Percentiles rank a stretch among this genome's conserved stretches.
These are phyloP conservation scores for Micromys minutus DNA, from an alignment of 2,113 vertebrate species.

Conservation along the genomic window DNA sequence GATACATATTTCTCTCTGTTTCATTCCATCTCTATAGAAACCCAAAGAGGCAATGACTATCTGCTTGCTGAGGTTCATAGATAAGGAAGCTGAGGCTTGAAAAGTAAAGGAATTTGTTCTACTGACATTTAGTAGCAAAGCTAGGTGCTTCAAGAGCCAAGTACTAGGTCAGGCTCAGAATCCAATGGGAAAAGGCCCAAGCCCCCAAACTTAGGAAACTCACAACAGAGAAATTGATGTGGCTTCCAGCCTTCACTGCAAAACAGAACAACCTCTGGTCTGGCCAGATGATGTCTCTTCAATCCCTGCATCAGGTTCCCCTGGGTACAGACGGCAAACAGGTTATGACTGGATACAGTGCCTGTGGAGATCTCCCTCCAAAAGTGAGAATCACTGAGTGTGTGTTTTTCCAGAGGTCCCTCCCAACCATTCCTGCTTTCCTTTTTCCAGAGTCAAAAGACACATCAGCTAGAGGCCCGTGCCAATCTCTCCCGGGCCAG, in stretches of 20 bases:
- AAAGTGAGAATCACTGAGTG: not conserved
- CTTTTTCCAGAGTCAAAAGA: constrained; percentile 53
- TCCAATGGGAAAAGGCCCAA: not conserved
- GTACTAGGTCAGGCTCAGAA: not conserved
- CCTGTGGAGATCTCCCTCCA: not conserved
- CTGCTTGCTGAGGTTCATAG: not conserved
- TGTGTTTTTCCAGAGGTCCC: not conserved
- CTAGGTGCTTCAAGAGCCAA: not conserved
- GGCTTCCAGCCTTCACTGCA: no score
- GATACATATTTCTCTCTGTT: not conserved
- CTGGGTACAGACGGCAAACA: not conserved
- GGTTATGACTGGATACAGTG: not conserved
- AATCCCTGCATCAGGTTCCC: not conserved
- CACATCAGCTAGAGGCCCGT: not conserved
- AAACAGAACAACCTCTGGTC: not conserved
- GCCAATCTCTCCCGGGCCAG: not conserved
- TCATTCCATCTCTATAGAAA: not conserved
- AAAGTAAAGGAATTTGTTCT: not conserved
- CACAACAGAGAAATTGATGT: not conserved
- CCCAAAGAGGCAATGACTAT: not conserved
- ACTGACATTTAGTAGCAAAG: not conserved
- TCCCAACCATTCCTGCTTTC: not conserved
- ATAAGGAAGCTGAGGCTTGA: not conserved
- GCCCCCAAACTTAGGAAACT: not conserved
- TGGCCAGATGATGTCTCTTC: not conserved